Conservation (phyloP, 2,113 vertebrate species). For the Pycnonotus jocosus region DNA sequence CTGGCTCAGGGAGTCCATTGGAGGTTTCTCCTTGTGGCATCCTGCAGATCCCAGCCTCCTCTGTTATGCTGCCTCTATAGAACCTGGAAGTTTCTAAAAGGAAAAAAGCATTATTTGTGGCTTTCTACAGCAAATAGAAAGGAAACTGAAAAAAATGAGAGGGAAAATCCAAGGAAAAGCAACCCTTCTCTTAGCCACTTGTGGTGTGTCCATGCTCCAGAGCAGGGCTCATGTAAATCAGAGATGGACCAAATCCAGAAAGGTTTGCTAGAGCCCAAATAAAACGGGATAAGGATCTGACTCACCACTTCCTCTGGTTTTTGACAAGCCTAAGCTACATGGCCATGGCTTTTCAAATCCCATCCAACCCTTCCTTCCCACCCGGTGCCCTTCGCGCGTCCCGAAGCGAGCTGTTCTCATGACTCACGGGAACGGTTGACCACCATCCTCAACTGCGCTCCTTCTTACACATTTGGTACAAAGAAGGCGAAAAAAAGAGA, state of each 20-base stretch:
- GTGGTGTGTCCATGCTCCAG: background rate
- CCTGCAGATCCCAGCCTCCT: background rate
- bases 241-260: background rate
- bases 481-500: background rate
- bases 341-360: background rate
- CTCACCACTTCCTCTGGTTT: conserved; percentile 42
- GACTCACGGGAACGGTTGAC: conserved; percentile 4
- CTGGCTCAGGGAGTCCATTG: background rate
- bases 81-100: background rate
- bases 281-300: background rate
- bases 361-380: background rate
- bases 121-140: background rate
- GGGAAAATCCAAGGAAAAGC: background rate
- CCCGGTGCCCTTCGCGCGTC: rapidly evolving
- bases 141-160: background rate
- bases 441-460: conserved; percentile 30
- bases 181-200: background rate
- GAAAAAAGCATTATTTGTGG: background rate
- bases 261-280: background rate
- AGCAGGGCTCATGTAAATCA: background rate
- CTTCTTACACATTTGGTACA: conserved; percentile 52
- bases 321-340: background rate
- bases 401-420: background rate
- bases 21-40: background rate
- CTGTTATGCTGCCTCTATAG: rapidly evolving